phyloP scores from a whole-genome alignment of 2,888 invertebrate genomes.

The Caenorhabditis macrosperma region DNA sequence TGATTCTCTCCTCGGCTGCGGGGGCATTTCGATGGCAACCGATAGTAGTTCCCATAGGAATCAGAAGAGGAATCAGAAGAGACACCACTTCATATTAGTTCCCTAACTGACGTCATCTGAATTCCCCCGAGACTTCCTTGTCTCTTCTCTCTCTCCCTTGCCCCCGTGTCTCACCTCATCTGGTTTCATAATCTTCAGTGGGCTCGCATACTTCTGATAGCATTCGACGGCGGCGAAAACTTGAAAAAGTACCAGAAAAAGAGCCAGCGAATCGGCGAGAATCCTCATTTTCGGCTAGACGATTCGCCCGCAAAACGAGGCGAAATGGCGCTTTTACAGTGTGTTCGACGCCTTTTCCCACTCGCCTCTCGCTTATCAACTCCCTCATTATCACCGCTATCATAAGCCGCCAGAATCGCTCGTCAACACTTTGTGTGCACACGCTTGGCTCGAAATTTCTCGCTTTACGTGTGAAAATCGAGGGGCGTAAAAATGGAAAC shows the following conservation, averaged over 20 bases:
- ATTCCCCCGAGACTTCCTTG: not conserved
- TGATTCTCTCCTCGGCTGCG: too few relatives aligned
- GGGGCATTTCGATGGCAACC: too few relatives aligned
- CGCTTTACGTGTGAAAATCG: conserved; percentile 53
- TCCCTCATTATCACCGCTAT: not conserved
- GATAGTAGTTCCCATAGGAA: too few relatives aligned
- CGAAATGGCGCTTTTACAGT: not conserved
- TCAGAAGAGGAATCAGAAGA: too few relatives aligned
- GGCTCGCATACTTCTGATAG: conserved; percentile 45
- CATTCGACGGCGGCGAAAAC: conserved; percentile 6
- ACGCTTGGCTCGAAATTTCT: not conserved
- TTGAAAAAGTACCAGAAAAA: not conserved
- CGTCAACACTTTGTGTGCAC: not conserved
- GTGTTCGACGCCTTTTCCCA: not conserved
- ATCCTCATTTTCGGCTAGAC: not conserved
- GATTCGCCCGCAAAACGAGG: not conserved
- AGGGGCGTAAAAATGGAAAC: not conserved
- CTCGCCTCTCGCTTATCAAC: not conserved
- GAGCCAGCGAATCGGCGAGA: not conserved
- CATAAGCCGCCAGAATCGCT: not conserved
- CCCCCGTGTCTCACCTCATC: conserved; percentile 21
- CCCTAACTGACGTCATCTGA: not conserved
- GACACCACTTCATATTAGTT: too few relatives aligned
- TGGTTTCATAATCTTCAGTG: conserved; percentile 37
- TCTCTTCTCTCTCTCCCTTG: not conserved